Conservation (phyloP, 2,113 vertebrate species). For the Balaeniceps rex region DNA sequence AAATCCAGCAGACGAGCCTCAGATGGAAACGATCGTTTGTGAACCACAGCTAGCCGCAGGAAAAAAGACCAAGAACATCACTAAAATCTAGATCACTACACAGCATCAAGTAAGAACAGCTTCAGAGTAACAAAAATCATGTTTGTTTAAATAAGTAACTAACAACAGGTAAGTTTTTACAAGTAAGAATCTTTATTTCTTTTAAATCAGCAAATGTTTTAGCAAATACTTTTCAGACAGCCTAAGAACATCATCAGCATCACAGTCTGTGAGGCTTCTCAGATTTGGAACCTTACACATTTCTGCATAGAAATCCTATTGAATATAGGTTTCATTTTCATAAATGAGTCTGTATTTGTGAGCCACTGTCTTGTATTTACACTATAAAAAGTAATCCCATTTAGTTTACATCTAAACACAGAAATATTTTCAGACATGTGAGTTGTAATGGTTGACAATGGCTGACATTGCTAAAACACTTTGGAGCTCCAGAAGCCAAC, state of each 20-base stretch:
- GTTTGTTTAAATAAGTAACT: neutral
- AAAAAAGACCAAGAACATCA: neutral
- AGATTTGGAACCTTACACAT: neutral
- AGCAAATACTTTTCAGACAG: neutral
- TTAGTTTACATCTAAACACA: neutral
- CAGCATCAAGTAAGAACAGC: neutral
- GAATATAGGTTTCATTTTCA: neutral
- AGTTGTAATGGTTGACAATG: neutral
- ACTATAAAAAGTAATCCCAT: neutral
- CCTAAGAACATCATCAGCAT: neutral
- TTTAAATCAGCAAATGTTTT: neutral
- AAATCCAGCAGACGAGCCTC: neutral
- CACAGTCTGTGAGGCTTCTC: neutral
- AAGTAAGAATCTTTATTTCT: neutral
- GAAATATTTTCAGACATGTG: neutral
- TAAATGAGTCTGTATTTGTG: neutral
- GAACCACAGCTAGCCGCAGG: neutral
- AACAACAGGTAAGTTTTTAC: neutral
- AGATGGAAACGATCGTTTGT: neutral
- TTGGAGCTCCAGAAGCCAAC: neutral
- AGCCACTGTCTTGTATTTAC: neutral
- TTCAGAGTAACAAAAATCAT: neutral
- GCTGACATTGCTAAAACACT: neutral
- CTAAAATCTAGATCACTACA: neutral
- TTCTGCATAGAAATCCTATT: neutral